These are phyloP conservation scores for Caenorhabditis virilis DNA, from an alignment of 2,888 invertebrate species.

Conservation along the genomic window DNA sequence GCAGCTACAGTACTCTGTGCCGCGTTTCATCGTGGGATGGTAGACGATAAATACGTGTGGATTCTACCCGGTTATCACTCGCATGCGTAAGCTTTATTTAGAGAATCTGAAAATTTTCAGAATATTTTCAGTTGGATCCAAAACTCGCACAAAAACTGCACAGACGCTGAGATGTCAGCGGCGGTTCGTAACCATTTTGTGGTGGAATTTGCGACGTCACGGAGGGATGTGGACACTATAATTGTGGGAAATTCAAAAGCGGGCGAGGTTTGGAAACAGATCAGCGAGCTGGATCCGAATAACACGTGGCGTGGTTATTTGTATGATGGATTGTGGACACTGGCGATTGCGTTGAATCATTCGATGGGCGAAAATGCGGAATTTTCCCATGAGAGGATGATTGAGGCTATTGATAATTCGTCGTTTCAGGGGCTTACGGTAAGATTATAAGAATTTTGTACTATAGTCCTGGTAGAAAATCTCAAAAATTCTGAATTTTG, in stretches of 20 bases:
- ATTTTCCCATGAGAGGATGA: constrained; percentile 42
- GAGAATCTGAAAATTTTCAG: background rate
- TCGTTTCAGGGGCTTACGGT: constrained; percentile 91
- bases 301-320: constrained; percentile 76
- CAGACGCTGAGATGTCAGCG: constrained; percentile 19
- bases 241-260: constrained; percentile 52
- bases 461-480: background rate
- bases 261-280: constrained; percentile 38
- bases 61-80: constrained; percentile 79
- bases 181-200: constrained; percentile 76
- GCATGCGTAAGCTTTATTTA: constrained; percentile 46
- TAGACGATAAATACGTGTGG: constrained; percentile 91
- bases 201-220: constrained; percentile 59
- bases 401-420: constrained; percentile 81
- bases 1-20: constrained; percentile 75
- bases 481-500: too few species aligned
- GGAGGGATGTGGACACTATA: constrained; percentile 42
- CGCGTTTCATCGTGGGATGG: constrained; percentile 74
- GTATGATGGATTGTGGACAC: constrained; percentile 97
- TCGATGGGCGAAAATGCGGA: constrained; percentile 37
- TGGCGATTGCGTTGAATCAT: constrained; percentile 82
- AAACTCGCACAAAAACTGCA: constrained; percentile 26
- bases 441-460: constrained; percentile 21
- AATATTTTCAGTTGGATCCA: constrained; percentile 23
- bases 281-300: constrained; percentile 19